Evolutionary conservation across 1,140 invertebrate genomes (phyloP).

Genomic region (Drosophila ironensis): DNA sequence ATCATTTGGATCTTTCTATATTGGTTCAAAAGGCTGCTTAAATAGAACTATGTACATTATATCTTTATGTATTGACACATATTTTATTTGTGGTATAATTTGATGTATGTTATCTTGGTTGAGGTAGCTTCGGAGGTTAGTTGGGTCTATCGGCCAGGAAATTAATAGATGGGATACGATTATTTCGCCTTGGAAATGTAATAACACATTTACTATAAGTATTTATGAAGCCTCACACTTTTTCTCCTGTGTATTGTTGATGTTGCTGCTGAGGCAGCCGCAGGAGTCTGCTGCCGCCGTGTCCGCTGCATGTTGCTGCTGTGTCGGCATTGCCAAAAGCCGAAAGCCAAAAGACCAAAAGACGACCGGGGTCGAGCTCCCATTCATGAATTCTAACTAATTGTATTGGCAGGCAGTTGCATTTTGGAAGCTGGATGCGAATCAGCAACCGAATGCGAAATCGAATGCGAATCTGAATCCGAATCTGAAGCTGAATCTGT

Average conservation of each 20-base stretch:
- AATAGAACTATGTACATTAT: too few species aligned
- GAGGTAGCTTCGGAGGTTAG: too few species aligned
- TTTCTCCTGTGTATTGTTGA: background rate
- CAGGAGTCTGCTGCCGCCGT: slow-evolving; percentile 12
- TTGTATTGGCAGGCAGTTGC: slow-evolving; percentile 75
- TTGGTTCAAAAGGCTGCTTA: too few species aligned
- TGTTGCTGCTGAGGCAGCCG: background rate
- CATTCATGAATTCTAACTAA: slow-evolving; percentile 79
- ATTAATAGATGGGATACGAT: too few species aligned
- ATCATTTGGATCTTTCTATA: too few species aligned
- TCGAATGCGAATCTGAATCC: background rate
- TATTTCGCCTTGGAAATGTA: too few species aligned
- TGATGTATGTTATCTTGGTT: too few species aligned
- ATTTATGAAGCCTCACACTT: too few species aligned
- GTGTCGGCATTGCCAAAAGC: slow-evolving; percentile 64
- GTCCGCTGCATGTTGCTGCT: slow-evolving; percentile 27
- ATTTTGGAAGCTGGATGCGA: slow-evolving; percentile 57
- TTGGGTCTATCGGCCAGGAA: too few species aligned
- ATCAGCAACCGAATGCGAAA: background rate
- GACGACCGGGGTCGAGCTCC: slow-evolving; percentile 41
- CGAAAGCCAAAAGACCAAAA: slow-evolving; percentile 29
- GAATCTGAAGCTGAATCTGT: slow-evolving; percentile 48
- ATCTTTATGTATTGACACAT: too few species aligned
- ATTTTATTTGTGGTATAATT: too few species aligned
- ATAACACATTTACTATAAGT: too few species aligned